Evolutionary conservation across 2,888 invertebrate species (phyloP), one percentile per base, ranked within the genome.

Genomic region (Orgyia antiqua): DNA sequence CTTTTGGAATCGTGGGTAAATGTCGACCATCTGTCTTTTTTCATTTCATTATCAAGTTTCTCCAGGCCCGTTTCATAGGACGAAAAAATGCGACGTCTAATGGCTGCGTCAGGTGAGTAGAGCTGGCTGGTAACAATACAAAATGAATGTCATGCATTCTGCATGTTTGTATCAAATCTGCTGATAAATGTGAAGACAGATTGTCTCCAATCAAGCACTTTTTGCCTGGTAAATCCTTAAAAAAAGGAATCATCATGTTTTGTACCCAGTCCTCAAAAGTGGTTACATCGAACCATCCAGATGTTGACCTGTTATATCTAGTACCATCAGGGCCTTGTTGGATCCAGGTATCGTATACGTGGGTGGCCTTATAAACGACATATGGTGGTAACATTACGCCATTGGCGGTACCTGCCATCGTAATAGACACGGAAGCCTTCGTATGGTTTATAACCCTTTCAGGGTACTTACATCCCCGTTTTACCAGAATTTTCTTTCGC

Each of bases 161-260:
- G 37, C 73, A 77, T 15, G 6, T 19, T 24, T 29, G 11, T 10
- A 33, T 33, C 20, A 35, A 10, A 19, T 55, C 20, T 24, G 15
- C 27, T 18, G 32, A 39, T 25, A 35, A 24, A 31, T 70, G 65
- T 24, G 45, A 47, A 10, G 52, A 41, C 23, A 71, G 34, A 36
- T 68, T 69, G 36, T 72, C 59, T 4, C 68, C 65, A 33, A 72
- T 47, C 5, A 66, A 9, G n/a, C 51, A 46, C 31, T 62, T 64
- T 5, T 6, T 35, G 4, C 57, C 64, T 8, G 17, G 24, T 24
- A 31, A 32, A 13, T 43, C 31, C 27, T 46, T 43, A 11, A 50
- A 35, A 27, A 12, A 24, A 11, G 37, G 39, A 15, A 44, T n/a
- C 5, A 38, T 25, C 8, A 36, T 33, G 24, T 29, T 40, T 30